Evolutionary conservation across 1,140 invertebrate species (phyloP).

Genomic region (Cydia pomonella): DNA sequence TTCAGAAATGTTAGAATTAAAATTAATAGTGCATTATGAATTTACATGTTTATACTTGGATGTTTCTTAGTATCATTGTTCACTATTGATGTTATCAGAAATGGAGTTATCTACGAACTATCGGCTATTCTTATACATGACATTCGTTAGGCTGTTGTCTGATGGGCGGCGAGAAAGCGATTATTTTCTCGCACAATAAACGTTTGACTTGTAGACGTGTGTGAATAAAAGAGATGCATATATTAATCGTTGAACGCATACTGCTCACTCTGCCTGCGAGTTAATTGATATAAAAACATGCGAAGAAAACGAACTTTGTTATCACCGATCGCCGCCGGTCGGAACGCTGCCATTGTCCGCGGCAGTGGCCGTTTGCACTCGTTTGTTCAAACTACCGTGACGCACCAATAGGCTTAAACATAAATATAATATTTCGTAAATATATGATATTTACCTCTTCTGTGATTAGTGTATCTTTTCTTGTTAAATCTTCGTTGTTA

Average conservation of each 20-base stretch:
- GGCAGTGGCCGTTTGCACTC: neutral
- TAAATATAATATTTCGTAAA: conserved; percentile 55
- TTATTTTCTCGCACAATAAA: neutral
- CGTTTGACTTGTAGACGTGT: neutral
- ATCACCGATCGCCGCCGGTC: neutral
- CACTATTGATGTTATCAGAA: conserved; percentile 65
- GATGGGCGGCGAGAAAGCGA: neutral
- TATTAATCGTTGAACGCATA: neutral
- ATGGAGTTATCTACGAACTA: conserved; percentile 40
- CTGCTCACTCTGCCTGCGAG: neutral
- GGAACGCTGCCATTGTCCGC: neutral
- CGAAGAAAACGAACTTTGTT: neutral
- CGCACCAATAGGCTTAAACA: conserved; percentile 52
- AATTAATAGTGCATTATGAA: conserved; percentile 59
- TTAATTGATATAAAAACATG: neutral
- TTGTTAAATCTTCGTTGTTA: conserved; percentile 65
- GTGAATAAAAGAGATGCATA: neutral
- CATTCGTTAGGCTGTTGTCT: neutral
- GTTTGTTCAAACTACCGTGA: conserved; percentile 32
- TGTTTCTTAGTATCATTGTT: conserved; percentile 70
- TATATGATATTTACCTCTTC: conserved; percentile 71
- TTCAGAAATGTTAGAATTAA: conserved; percentile 55
- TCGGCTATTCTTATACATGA: conserved; percentile 29
- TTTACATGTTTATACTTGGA: conserved; percentile 58
- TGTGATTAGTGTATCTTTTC: conserved; percentile 73